Conservation (phyloP, 2,113 vertebrate species). For the Antennarius striatus region DNA sequence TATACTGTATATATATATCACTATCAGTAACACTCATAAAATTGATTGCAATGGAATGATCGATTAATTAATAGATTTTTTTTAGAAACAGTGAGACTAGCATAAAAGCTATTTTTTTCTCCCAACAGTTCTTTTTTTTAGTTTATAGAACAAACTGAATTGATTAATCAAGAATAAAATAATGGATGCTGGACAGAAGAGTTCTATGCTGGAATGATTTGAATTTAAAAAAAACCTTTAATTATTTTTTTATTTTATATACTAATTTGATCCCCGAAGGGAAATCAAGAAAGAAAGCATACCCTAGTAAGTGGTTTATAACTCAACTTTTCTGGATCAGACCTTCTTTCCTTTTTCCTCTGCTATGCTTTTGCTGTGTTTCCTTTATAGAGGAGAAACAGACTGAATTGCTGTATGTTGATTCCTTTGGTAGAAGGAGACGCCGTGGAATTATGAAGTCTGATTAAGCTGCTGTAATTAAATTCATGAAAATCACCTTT, state of each 20-base stretch:
- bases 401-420: slow-evolving; percentile 3
- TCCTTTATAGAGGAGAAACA: neutral
- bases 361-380: slow-evolving; percentile 15
- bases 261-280: too few relatives aligned
- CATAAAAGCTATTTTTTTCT: too few relatives aligned
- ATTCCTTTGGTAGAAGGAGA: slow-evolving; percentile 17
- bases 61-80: too few relatives aligned
- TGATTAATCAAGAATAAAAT: neutral
- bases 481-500: slow-evolving; percentile 50
- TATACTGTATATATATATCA: too few relatives aligned
- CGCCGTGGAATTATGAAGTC: slow-evolving; percentile 24
- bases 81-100: too few relatives aligned
- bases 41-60: too few relatives aligned
- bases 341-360: neutral
- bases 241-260: too few relatives aligned
- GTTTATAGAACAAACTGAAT: neutral
- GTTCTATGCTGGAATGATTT: too few relatives aligned
- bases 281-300: too few relatives aligned
- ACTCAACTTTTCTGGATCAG: neutral
- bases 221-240: too few relatives aligned
- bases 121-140: neutral
- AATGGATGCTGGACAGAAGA: neutral
- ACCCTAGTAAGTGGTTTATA: too few relatives aligned
- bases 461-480: slow-evolving; percentile 58
- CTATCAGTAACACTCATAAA: too few relatives aligned